A percentile compares a stretch with the other conserved stretches of the same genome.
phyloP scores from a whole-genome alignment of 2,888 invertebrate species.

The Ormyrus labotus region DNA sequence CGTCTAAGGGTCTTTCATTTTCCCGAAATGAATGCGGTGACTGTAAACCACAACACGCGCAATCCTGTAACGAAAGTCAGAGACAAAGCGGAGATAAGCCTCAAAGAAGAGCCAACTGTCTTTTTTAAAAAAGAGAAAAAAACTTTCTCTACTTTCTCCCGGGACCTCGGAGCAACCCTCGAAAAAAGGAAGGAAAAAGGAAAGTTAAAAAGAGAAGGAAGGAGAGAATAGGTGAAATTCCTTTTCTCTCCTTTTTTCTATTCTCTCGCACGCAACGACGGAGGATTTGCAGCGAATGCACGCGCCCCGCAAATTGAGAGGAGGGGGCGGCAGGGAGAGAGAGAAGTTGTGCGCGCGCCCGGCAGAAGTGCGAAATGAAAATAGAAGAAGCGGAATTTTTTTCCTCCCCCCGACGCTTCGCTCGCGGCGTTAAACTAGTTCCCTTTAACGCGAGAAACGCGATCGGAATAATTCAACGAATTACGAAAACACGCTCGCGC shows the following conservation, averaged over 20 bases:
- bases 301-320: conserved; percentile 17
- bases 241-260: conserved; percentile 17
- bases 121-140: conserved; percentile 45
- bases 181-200: conserved; percentile 3
- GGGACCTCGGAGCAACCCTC: conserved; percentile 8
- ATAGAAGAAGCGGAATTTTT: conserved; percentile 28
- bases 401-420: neutral
- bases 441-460: conserved; percentile 63
- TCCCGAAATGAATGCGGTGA: conserved; percentile 59
- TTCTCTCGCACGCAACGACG: neutral
- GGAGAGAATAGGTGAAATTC: conserved; percentile 35
- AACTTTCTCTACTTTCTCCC: conserved; percentile 66
- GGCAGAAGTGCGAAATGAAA: conserved; percentile 27
- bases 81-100: conserved; percentile 29
- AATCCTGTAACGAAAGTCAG: conserved; percentile 52
- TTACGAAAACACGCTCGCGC: conserved; percentile 73
- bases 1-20: conserved; percentile 60
- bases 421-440: conserved; percentile 57
- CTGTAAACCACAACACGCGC: conserved; percentile 61
- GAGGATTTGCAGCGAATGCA: conserved; percentile 24
- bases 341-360: conserved; percentile 15
- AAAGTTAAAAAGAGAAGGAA: neutral
- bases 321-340: neutral
- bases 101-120: conserved; percentile 26
- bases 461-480: conserved; percentile 74